Evolutionary conservation across 53 echinoderm and acorn worm genomes (phyloP), one percentile per base, ranked within the genome.

Genomic region (Astropecten irregularis): DNA sequence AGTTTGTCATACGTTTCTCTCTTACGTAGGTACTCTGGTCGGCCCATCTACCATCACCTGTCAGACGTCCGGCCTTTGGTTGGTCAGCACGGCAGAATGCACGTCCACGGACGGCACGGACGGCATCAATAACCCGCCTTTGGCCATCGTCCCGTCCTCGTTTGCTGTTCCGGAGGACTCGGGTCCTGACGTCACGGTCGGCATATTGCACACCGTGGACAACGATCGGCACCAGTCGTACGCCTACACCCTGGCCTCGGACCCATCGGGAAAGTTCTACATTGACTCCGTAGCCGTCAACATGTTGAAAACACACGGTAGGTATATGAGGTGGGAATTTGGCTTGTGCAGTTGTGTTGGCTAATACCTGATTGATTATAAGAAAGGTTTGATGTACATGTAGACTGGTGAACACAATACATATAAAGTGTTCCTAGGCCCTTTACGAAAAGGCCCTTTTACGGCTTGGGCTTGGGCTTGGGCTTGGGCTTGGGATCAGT

Each of bases 81-180:
- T 72, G 25, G n/a, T 69, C 30, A 36, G 70, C 18, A 46, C 58
- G 5, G 89, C 89, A 25, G 89, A 89, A 42, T 89, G 89, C 42
- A 47, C 84, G 39, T 15, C 73, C 5, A 40, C 84, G 18, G 28
- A 21, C 1, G 40, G 21, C 42, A 64, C 62, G 16, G 51, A 31
- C 2, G 85, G 44, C n/a, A 49, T 16, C 40, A 89, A 89, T 52
- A 18, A 40, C 23, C 68, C 89, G 27, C 89, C 89, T 1, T 29
- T 31, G 4, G 51, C 62, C 1, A 66, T 82, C 34, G 84, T 72
- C 29, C 74, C 84, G 15, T 63, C 84, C 19, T 73, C 68, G 11
- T 72, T 84, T 38, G 38, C 46, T 14, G 46, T 89, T 8, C 83
- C 89, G 1, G 89, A 89, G 82, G 89, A 89, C 46, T 46, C 89